Evolutionary conservation across 2,888 invertebrate genomes (phyloP), one percentile per base, ranked within the genome.

Genomic region (Pelosia muscerda): DNA sequence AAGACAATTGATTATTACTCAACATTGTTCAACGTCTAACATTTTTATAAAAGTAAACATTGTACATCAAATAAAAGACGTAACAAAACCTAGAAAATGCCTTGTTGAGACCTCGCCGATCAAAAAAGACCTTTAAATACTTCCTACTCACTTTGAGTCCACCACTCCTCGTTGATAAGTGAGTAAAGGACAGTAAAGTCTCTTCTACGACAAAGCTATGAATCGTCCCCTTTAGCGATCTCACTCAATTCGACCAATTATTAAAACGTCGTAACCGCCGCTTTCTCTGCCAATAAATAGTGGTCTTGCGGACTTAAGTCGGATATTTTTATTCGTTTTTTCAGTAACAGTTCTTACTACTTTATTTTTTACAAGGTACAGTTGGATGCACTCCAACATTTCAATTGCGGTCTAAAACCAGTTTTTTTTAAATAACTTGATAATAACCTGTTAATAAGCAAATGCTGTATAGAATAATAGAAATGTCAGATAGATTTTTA

Each of bases 191-290:
- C 87, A 87, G 84, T 88, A 31, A 89, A 91, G 91, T 86, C 87
- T 87, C 91, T 91, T 86, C 83, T 84, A 83, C 81, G 84, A 88
- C 91, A 89, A 89, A 90, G 90, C 88, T 84, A 83, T 76, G 86
- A 83, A 81, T 85, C 83, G 85, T 77, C 85, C 89, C 86, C 88
- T 88, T 87, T 84, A 80, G 84, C 83, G 82, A 83, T 84, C 82
- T 81, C 81, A 82, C 84, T 84, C 79, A 76, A 73, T 81, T 80
- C 77, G 73, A 73, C 72, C 73, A 82, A 79, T 79, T 84, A 82
- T 75, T 73, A 80, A 86, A 90, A 88, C 75, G 89, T 77, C 85
- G 75, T 84, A 88, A 86, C 82, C 72, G 75, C 81, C 69, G 28
- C 28, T 55, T 49, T 54, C 54, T 57, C 9, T 59, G 15, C 15